These are phyloP conservation scores for Rhynchomys soricoides DNA, from an alignment of 2,113 vertebrate species.

Conservation along the genomic window DNA sequence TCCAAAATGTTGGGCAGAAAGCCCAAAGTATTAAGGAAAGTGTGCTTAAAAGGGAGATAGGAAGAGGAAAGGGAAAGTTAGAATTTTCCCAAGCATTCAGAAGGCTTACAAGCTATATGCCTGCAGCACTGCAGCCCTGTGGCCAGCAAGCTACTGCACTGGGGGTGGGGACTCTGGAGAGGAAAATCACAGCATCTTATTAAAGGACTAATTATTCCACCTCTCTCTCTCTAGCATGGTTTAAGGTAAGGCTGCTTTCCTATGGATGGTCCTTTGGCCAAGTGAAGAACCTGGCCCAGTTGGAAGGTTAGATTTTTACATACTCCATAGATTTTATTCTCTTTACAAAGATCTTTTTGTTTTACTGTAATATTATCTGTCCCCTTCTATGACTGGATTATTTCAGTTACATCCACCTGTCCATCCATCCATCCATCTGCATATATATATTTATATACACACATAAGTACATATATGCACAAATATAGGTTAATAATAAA, in stretches of 20 bases:
- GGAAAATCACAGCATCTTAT: not conserved
- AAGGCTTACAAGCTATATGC: not conserved
- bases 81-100: not conserved
- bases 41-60: not conserved
- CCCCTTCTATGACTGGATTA: too few species aligned
- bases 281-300: not conserved
- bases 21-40: not conserved
- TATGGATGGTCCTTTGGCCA: not conserved
- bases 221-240: not conserved
- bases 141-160: not conserved
- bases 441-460: not conserved
- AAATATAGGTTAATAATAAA: not conserved
- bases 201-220: not conserved
- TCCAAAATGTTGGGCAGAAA: not conserved
- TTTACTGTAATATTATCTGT: too few species aligned
- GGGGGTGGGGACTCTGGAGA: not conserved
- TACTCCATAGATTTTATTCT: not conserved
- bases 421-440: not conserved
- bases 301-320: not conserved
- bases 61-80: not conserved
- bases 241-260: not conserved
- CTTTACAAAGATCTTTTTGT: not conserved
- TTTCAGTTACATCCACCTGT: not conserved
- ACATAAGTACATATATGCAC: not conserved
- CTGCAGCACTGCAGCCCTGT: not conserved